Evolutionary conservation across 2,113 vertebrate species (phyloP), one percentile per base, ranked within the genome.

Genomic region (Odontesthes bonariensis): DNA sequence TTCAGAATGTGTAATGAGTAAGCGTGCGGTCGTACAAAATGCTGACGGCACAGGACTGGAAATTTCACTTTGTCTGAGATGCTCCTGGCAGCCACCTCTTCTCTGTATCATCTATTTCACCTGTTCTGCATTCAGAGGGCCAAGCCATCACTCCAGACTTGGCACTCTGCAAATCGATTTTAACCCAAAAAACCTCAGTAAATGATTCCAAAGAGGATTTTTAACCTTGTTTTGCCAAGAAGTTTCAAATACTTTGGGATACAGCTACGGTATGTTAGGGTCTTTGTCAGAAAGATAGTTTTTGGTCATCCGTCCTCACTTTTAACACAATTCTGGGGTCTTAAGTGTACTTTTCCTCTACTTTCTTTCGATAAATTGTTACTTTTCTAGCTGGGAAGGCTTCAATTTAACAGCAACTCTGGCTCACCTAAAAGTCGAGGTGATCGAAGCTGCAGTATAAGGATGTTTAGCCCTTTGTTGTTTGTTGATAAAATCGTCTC

Each of bases 21-120:
- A 49, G 61, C 0, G 62, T 49, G 35, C 35, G 49, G 62, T 19
- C 66, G 22, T 20, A 2, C 57, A 69, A 75, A 82, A 68, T 73
- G 75, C 81, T 84, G 85, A 87, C 55, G 1, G n/a, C 59, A 44
- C 67, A 22, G 27, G 51, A 78, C 42, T 27, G 14, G 57, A 73
- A 78, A 78, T 23, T 75, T 70, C 57, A 78, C 74, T 84, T 78
- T 75, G 77, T 65, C 67, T 78, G 70, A 74, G 73, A 84, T 73
- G 59, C 78, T 81, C 55, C 78, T 84, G 82, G 85, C 81, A 79
- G 13, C 55, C 77, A 17, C 3, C 53, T 75, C 66, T 69, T 49
- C 68, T 64, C 40, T 17, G 1, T 44, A 70, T 71, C 5, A 62
- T 73, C 62, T 53, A 63, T 79, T 38, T 75, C 57, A 84, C 71